A percentile compares a stretch with the other conserved stretches of the same genome.
phyloP scores from a whole-genome alignment of 2,797 vertebrate genomes.

The Margarornis squamiger region DNA sequence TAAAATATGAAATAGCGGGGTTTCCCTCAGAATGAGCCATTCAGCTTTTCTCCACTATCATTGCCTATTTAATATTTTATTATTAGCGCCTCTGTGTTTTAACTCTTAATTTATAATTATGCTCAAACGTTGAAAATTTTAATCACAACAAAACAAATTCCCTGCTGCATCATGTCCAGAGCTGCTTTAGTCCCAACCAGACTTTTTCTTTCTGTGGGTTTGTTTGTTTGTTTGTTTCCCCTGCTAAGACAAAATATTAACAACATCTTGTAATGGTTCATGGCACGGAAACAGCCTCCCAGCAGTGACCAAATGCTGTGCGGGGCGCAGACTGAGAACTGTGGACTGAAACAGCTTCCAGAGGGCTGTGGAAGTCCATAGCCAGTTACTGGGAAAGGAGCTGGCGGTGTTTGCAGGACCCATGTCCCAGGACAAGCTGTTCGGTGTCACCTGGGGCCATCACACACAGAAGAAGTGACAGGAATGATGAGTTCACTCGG shows the following conservation, averaged over 20 bases:
- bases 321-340: neutral
- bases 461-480: neutral
- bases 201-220: neutral
- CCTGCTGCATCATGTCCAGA: conserved; percentile 70
- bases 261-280: conserved; percentile 54
- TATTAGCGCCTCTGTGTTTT: conserved; percentile 74
- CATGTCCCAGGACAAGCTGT: conserved; percentile 7
- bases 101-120: conserved; percentile 81
- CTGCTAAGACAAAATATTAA: conserved; percentile 7
- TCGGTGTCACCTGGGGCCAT: neutral
- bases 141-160: conserved; percentile 64
- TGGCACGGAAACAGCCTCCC: neutral
- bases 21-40: conserved; percentile 76
- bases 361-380: neutral
- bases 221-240: neutral
- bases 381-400: neutral
- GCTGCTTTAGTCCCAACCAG: conserved; percentile 70
- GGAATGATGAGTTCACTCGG: neutral
- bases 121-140: conserved; percentile 71
- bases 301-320: neutral
- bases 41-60: conserved; percentile 74
- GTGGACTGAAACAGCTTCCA: neutral
- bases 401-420: conserved; percentile 20
- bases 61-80: conserved; percentile 81
- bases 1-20: neutral